A percentile compares a stretch with the other conserved stretches of the same genome.
These are phyloP conservation scores for Diadegma fenestrale DNA, from an alignment of 2,888 invertebrate species.

Conservation along the genomic window DNA sequence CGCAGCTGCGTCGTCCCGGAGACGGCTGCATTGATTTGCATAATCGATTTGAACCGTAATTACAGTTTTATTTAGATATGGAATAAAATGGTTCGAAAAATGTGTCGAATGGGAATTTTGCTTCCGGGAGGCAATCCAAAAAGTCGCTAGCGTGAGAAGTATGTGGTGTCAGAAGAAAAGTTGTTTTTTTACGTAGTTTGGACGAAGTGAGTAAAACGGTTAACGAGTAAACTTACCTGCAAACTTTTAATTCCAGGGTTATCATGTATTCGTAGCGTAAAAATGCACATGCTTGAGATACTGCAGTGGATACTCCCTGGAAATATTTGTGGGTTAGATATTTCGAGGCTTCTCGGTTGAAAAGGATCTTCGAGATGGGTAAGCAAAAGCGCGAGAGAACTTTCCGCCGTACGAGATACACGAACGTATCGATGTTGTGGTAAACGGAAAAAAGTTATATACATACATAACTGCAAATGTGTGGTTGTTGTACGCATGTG, in stretches of 20 bases:
- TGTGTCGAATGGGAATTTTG: neutral
- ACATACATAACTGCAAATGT: neutral
- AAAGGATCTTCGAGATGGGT: slow-evolving; percentile 26
- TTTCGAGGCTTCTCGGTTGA: slow-evolving; percentile 23
- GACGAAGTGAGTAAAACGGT: slow-evolving; percentile 19
- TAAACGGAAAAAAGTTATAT: slow-evolving; percentile 3
- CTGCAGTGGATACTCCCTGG: neutral
- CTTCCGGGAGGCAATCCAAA: neutral
- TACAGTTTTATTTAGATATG: neutral
- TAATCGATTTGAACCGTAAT: neutral
- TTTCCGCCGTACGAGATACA: slow-evolving; percentile 13
- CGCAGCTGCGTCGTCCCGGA: neutral
- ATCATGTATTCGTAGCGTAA: slow-evolving; percentile 54
- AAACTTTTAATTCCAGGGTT: slow-evolving; percentile 41
- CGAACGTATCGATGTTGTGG: slow-evolving; percentile 32
- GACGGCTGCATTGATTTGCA: neutral
- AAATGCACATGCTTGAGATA: slow-evolving; percentile 30
- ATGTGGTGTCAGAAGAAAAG: neutral
- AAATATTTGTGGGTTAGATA: neutral
- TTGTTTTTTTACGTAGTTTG: slow-evolving; percentile 5
- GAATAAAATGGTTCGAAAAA: neutral
- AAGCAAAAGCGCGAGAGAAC: slow-evolving; percentile 24
- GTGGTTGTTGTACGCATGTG: neutral
- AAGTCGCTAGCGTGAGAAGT: neutral
- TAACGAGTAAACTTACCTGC: slow-evolving; percentile 27